Conservation (phyloP, 2,888 invertebrate species). For the Caenorhabditis sinica region DNA sequence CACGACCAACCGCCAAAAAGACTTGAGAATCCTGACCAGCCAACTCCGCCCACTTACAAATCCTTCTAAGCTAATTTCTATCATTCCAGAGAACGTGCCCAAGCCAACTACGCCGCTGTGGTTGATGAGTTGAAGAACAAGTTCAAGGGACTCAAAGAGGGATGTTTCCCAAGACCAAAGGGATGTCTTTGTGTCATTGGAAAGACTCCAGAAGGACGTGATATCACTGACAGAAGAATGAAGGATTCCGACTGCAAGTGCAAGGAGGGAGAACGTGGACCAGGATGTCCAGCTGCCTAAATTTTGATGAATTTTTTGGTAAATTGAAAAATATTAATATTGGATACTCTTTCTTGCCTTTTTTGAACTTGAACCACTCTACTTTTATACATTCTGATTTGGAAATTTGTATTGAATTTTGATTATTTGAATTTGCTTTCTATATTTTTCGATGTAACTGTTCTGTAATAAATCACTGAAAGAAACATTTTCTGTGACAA, state of each 20-base stretch:
- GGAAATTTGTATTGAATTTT: too few relatives aligned
- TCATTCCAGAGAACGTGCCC: constrained; percentile 78
- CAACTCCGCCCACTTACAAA: too few relatives aligned
- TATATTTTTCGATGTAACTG: too few relatives aligned
- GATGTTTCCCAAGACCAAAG: constrained; percentile 82
- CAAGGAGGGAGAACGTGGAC: constrained; percentile 71
- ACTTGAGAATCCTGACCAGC: too few relatives aligned
- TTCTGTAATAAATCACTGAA: not conserved
- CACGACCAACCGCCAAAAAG: too few relatives aligned
- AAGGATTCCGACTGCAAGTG: constrained; percentile 82
- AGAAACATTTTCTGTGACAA: too few relatives aligned
- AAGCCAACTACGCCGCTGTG: constrained; percentile 82
- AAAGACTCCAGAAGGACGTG: constrained; percentile 80
- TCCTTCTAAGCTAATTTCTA: not conserved
- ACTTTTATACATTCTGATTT: not conserved
- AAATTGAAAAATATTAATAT: not conserved
- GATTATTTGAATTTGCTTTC: too few relatives aligned
- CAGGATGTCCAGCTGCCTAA: constrained; percentile 74
- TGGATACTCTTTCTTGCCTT: constrained; percentile 21
- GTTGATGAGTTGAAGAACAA: constrained; percentile 82
- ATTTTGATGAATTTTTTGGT: not conserved
- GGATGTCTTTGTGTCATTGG: constrained; percentile 83
- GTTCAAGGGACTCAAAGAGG: constrained; percentile 82
- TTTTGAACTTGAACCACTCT: too few relatives aligned
- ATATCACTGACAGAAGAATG: constrained; percentile 82